Base-by-base conservation (phyloP, 2,888 invertebrate species). In the Synanthedon myopaeformis region DNA sequence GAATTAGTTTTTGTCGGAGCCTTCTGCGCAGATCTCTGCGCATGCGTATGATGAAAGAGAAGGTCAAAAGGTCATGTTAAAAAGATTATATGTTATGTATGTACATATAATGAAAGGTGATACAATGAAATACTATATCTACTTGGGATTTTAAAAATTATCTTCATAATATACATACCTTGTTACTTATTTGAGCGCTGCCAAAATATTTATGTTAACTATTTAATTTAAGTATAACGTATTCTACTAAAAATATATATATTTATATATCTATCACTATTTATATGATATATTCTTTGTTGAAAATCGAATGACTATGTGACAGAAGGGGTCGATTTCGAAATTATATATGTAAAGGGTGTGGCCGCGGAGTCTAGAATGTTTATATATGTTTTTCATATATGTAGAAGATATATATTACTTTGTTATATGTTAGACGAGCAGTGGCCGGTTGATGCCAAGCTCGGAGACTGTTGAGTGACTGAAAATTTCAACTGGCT, bases 211-310 rank as follows among this genome's bases (percentile, higher is more conserved):
- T 13, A 45, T 13, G 0, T 45, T 10, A 45, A 35, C 35, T 45
- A 45, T 14, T 45, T n/a, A n/a, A 4, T 13, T 42, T 42, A 42
- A 13, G n/a, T 6, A 3, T 3, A 3, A 3, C 12, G n/a, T 42
- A n/a, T 4, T 1, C 6, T 45, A 45, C 45, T 14, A 14, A 11
- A 49, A 49, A 11, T 49, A 23, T 19, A 19, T 17, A 5, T 49
- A 49, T 13, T 10, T 49, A 49, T 49, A 17, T 51, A 59, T 54
- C 57, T 42, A 65, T 54, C 80, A 83, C 86, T 86, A 86, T 65
- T 82, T 87, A 57, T 86, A 86, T 1, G 83, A 81, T 58, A 87
- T 86, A 66, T 85, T 86, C 74, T 87, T 85, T 0, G 85, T 85
- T 23, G 86, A 86, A 59, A 87, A 84, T 67, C 79, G 72, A 54